Evolutionary conservation across 2,113 vertebrate genomes (phyloP), one percentile per base, ranked within the genome.

Genomic region (Macrotis lagotis): DNA sequence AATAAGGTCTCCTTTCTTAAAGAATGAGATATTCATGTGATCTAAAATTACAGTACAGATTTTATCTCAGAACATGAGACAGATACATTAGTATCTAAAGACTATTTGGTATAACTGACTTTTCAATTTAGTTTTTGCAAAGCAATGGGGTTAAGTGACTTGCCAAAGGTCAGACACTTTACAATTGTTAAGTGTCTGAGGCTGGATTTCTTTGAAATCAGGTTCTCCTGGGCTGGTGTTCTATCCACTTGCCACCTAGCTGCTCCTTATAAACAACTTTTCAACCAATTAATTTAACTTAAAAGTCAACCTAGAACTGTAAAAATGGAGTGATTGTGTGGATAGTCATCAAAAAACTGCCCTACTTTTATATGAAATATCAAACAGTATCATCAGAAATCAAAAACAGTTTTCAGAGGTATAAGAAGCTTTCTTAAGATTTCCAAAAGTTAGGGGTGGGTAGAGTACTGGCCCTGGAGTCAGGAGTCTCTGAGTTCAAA

Each of bases 1-100:
- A 93, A 16, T 8, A 10, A 83, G 25, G 12, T 55, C 14, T 59
- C 25, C 49, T 51, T 48, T 47, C 55, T 88, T 91, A 50, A 83
- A 95, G 37, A 50, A 94, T 88, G 95, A 94, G 8, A 31, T 31
- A 47, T 48, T 4, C 10, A 1, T 49, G 49, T 90, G 47, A 48
- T 2, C 3, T 53, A 94, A 48, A 90, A 66, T 28, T 74, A 88
- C 0, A 90, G 8, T 47, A 4, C 8, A 59, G 0, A 48, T 22
- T 94, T 89, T 91, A 94, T 51, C 94, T 91, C 6, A 90, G 25
- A 95, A 48, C 8, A 88, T 66, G 51, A 0, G 48, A 83, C 2
- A 92, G 7, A n/a, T n/a, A n/a, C 44, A 49, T 31, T 51, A 55
- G n/a, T 94, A 93, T 74, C 90, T 9, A 55, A 94, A 92, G 47